phyloP scores from a whole-genome alignment of 2,888 invertebrate species.

The Ceramica pisi region DNA sequence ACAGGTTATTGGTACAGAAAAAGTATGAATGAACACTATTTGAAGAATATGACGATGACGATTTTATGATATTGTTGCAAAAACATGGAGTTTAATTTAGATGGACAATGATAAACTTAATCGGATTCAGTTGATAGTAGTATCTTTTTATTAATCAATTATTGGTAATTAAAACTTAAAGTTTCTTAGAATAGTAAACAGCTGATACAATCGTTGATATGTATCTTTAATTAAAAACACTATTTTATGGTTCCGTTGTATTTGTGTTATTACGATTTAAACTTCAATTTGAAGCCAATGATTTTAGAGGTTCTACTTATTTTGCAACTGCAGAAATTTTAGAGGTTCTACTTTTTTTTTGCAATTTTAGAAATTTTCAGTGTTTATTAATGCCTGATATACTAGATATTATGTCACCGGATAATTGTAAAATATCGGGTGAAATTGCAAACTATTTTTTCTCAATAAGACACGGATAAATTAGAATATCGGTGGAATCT shows the following conservation, averaged over 20 bases:
- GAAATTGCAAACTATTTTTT: no score
- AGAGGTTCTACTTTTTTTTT: conserved; percentile 1
- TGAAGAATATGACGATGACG: neutral
- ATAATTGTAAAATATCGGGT: no score
- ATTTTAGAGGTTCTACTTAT: neutral
- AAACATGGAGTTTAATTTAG: conserved; percentile 20
- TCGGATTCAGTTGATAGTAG: conserved; percentile 42
- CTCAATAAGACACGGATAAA: no score
- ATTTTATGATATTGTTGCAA: conserved; percentile 10
- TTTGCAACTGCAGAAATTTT: conserved; percentile 4
- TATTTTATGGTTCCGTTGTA: conserved; percentile 10
- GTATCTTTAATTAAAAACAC: conserved; percentile 6
- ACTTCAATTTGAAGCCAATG: conserved; percentile 6
- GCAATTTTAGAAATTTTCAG: neutral
- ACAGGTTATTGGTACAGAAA: neutral
- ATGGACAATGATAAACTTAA: conserved; percentile 31
- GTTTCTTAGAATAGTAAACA: conserved; percentile 42
- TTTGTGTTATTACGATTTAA: conserved; percentile 20
- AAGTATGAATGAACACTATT: conserved; percentile 2
- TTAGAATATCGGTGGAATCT: no score
- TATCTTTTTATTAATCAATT: conserved; percentile 43
- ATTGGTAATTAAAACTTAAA: conserved; percentile 22
- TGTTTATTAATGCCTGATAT: neutral
- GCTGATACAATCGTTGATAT: conserved; percentile 34
- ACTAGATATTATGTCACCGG: no score